A percentile compares a stretch with the other conserved stretches of the same genome.
phyloP scores from a whole-genome alignment of 1,140 invertebrate species.

The Hydropsyche tenuis region DNA sequence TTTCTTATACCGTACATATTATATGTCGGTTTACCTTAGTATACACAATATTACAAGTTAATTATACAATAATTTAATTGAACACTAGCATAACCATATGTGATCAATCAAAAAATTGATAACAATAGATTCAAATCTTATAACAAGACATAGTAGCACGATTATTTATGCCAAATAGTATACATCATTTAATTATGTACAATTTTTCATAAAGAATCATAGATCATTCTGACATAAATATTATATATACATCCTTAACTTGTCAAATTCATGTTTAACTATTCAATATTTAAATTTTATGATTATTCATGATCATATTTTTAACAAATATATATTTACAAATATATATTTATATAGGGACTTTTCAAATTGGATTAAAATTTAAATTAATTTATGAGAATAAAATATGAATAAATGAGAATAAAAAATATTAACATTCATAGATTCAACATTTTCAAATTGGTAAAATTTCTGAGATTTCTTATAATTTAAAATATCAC shows the following conservation, averaged over 20 bases:
- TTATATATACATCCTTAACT: conserved; percentile 7
- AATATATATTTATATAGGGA: too few species aligned
- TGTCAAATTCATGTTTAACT: neutral
- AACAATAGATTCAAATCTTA: conserved; percentile 12
- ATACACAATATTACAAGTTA: conserved; percentile 21
- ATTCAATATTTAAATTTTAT: neutral
- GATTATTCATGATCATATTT: too few species aligned
- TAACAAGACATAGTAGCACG: conserved; percentile 2
- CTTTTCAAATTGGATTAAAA: neutral
- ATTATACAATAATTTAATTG: conserved; percentile 38
- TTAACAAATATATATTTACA: too few species aligned
- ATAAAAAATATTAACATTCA: conserved; percentile 4
- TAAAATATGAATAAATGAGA: neutral
- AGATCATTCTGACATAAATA: neutral
- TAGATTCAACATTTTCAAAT: neutral
- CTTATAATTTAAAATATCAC: conserved; percentile 46
- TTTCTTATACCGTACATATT: conserved; percentile 56
- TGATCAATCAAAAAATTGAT: conserved; percentile 33
- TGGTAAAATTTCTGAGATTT: conserved; percentile 14
- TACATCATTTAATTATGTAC: conserved; percentile 10
- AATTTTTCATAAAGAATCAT: conserved; percentile 1
- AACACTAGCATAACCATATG: conserved; percentile 25
- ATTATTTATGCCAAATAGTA: conserved; percentile 12
- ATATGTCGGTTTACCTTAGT: conserved; percentile 34
- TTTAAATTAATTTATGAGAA: neutral